These are phyloP conservation scores for Eunapius fragilis DNA, from an alignment of 37 sponge, comb jelly and placozoan species.

Conservation along the genomic window DNA sequence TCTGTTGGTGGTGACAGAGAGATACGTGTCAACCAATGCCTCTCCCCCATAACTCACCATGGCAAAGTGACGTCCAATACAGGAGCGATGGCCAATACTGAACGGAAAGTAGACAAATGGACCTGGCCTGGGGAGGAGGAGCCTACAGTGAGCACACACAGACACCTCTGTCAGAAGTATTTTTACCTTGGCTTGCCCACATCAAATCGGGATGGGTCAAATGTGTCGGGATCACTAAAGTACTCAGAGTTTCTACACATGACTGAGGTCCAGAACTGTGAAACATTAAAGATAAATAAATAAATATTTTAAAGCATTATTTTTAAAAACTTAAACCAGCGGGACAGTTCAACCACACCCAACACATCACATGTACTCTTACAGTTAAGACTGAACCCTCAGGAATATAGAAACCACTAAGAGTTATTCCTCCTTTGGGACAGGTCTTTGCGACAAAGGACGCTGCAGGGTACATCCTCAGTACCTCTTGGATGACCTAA, in stretches of 20 bases:
- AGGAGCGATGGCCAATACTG: constrained; percentile 22
- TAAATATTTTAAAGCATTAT: too few species aligned
- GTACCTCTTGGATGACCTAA: background rate
- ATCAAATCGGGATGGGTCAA: constrained; percentile 18
- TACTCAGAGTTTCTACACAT: background rate
- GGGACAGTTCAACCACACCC: too few species aligned
- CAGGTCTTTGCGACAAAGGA: background rate
- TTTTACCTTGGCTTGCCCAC: background rate
- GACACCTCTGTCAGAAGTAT: too few species aligned
- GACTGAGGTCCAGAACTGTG: too few species aligned
- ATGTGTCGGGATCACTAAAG: constrained; percentile 10
- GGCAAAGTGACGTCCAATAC: constrained; percentile 28
- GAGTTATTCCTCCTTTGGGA: constrained; percentile 1
- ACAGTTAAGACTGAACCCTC: background rate
- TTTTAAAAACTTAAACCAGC: too few species aligned
- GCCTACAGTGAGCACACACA: too few species aligned
- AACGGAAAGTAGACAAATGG: constrained; percentile 36
- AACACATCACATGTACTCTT: too few species aligned
- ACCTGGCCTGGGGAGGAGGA: constrained; percentile 8
- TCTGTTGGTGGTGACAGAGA: background rate
- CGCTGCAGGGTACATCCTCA: background rate
- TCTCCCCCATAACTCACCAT: constrained; percentile 24
- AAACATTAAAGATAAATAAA: too few species aligned
- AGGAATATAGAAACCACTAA: constrained; percentile 6
- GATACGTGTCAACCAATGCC: too few species aligned